Base-by-base conservation (phyloP, 2,113 vertebrate species). In the Carlito syrichta region DNA sequence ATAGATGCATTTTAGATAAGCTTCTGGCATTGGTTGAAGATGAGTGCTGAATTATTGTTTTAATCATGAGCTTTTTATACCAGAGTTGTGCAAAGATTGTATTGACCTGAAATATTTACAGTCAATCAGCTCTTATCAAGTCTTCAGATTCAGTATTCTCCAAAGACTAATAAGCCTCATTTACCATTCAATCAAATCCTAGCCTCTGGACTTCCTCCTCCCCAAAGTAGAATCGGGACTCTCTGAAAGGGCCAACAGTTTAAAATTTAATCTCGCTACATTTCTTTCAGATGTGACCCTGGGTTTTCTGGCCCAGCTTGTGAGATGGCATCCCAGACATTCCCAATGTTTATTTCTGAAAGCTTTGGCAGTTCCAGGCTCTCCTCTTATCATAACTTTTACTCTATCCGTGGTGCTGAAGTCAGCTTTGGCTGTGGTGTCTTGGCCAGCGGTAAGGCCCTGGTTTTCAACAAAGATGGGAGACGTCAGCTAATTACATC, bases 331-430 rank as follows among this genome's bases (percentile, higher is more conserved):
- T 99, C 99, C 0, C 99, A 99, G 98, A 99, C 99, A 6, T 99
- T 99, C 71, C 99, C 99, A 0, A 98, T 99, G 76, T 99, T 99
- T 98, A 99, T 99, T 97, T 99, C 99, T 0, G 99, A 99, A 98
- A 99, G 99, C 82, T 99, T 99, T 82, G 98, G 99, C 96, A 99
- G 98, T 97, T 98, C 99, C 11, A 99, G 99, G 54, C 99, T 99
- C 89, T 99, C 99, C 30, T 99, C 99, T 81, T 99, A 99, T 97
- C 99, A 99, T 98, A 99, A 99, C 96, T 99, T 99, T 97, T 99
- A 99, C 96, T 99, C 99, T 54, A 99, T 99, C 94, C 99, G 99
- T 1, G 99, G 99, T 43, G 99, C 99, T 25, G 99, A 99, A 98
- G 99, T 99, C 98, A 99, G 99, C 98, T 99, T 99, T 1, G 99